phyloP scores from a whole-genome alignment of 2,113 vertebrate genomes.

The Tautogolabrus adspersus region DNA sequence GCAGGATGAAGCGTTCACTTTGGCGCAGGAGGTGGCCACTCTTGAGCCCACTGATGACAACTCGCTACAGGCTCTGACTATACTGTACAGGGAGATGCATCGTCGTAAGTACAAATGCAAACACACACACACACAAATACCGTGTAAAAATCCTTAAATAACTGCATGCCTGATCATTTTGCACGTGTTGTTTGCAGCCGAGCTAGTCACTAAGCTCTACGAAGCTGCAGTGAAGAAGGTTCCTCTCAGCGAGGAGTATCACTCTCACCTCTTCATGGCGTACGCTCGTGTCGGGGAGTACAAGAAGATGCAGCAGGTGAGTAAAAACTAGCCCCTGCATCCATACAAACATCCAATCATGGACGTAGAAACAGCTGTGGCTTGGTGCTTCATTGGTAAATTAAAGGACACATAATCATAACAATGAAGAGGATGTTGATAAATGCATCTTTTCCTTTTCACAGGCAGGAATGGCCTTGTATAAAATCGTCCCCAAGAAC shows the following conservation, averaged over 20 bases:
- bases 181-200: constrained; percentile 83
- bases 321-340: neutral
- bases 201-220: constrained; percentile 97
- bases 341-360: neutral
- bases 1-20: constrained; percentile 94
- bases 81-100: constrained; percentile 98
- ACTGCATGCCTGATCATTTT: neutral
- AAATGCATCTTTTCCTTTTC: constrained; percentile 20
- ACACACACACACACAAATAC: neutral
- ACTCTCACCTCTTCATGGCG: constrained; percentile 99
- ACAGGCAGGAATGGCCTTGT: constrained; percentile 98
- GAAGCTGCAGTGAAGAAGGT: constrained; percentile 98
- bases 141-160: neutral
- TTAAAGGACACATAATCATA: neutral
- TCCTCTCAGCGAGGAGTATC: constrained; percentile 97
- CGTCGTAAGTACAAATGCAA: constrained; percentile 86
- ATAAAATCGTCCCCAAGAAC: constrained; percentile 99
- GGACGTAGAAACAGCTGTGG: neutral
- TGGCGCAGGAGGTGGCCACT: constrained; percentile 95
- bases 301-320: constrained; percentile 99
- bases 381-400: constrained; percentile 3
- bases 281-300: constrained; percentile 98
- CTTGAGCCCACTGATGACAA: constrained; percentile 98
- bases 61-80: constrained; percentile 96
- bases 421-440: constrained; percentile 21